Percentiles rank a stretch among this genome's conserved stretches.
phyloP scores from a whole-genome alignment of 2,797 vertebrate species.

The Ctenochaetus hawaiiensis region DNA sequence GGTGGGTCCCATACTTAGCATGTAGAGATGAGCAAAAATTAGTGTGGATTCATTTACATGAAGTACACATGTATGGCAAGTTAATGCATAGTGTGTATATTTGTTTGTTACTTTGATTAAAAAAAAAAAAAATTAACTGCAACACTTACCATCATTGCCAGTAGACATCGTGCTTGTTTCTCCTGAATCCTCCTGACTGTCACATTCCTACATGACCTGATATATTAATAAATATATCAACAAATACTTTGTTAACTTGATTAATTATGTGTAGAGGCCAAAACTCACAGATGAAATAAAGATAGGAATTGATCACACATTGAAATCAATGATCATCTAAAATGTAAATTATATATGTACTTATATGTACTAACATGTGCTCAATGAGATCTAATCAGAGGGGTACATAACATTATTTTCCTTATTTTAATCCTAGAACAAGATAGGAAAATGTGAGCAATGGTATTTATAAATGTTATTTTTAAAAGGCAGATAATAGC shows the following conservation, averaged over 20 bases:
- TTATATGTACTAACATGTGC: not conserved
- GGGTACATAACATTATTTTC: not conserved
- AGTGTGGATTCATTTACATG: not conserved
- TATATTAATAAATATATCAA: slow-evolving; percentile 15
- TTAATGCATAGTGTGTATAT: not conserved
- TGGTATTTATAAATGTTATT: no score
- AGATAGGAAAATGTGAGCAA: not conserved
- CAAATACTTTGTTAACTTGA: slow-evolving; percentile 14
- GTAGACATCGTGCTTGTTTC: slow-evolving; percentile 64
- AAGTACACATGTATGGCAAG: not conserved
- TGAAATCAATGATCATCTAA: not conserved
- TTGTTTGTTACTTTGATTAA: not conserved
- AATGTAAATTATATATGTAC: not conserved
- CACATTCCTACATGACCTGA: slow-evolving; percentile 37
- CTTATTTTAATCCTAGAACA: slow-evolving; percentile 1
- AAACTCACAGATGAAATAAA: slow-evolving; percentile 18
- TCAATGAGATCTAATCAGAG: not conserved
- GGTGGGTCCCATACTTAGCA: slow-evolving; percentile 70
- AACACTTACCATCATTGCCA: slow-evolving; percentile 67
- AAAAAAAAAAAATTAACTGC: not conserved
- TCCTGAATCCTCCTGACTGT: slow-evolving; percentile 41
- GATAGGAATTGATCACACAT: not conserved
- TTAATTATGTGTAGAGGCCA: slow-evolving; percentile 34
- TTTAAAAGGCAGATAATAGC: no score
- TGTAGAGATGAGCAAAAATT: not conserved